Base-by-base conservation (phyloP, 2,113 vertebrate species). In the Siniperca knerii region DNA sequence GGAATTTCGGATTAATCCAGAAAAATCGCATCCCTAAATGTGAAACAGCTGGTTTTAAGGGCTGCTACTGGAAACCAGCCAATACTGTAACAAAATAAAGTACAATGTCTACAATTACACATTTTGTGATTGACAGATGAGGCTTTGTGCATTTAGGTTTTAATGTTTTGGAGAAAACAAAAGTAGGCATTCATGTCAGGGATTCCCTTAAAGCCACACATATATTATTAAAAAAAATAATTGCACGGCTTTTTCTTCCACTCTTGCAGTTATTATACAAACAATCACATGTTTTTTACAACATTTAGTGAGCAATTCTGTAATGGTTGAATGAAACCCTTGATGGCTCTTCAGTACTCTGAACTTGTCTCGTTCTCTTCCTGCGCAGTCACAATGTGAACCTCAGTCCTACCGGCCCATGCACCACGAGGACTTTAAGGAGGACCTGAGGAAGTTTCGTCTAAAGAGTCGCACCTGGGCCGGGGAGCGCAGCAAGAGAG, bases 401-500 rank as follows among this genome's bases (percentile, higher is more conserved):
- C 98, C 98, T 0, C 96, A 96, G 93, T 87, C 92, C 29, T 99
- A 99, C 66, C 94, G 97, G 11, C 97, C 98, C 21, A 99, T 99
- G 98, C 92, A 96, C 92, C 97, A 98, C 33, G 89, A 96, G 76
- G 97, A 96, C 87, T 99, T 97, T 92, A 97, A 92, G 90, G 97
- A 98, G 4, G 96, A 99, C 77, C 94, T 98, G 82, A 95, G 94
- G 69, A 95, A 88, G 50, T 99, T 97, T 78, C 97, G 97, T 25
- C 91, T 96, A 5, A 98, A 96, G 93, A 98, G 97, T 4, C 96
- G 97, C 4, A 97, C 97, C 3, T 97, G 97, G 97, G 97, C 96
- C 0, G 97, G 97, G 0, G 98, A 99, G 89, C 97, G 96, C 92
- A 99, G 98, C 96, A 99, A 99, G 83, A 90, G 98, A 57, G 97